Base-by-base conservation (phyloP, 2,888 invertebrate genomes). In the Trichogramma evanescens region DNA sequence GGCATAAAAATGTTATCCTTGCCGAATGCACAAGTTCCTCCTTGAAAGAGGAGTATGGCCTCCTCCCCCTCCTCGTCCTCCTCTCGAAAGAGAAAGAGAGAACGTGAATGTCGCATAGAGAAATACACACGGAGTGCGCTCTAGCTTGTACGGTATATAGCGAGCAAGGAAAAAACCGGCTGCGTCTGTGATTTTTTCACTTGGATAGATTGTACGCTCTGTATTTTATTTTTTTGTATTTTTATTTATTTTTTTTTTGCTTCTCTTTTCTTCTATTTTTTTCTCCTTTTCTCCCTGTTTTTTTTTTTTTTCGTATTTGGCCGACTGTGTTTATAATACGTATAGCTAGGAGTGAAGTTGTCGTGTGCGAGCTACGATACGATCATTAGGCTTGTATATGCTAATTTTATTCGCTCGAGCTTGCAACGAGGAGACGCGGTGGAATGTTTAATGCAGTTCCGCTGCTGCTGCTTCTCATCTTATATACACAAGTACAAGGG, bases 1-100 rank as follows among this genome's bases (percentile, higher is more conserved):
- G 63, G 65, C 66, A 68, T 66, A 70, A 71, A 69, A 71, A 68
- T 67, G 66, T 66, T 69, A 72, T 66, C 66, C 52, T 26, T 26
- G 53, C 56, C 50, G 38, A n/a, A 49, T 49, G 49, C 10, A 10
- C 26, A 26, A 26, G 26, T 49, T 49, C 10, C 8, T 49, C 49
- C 49, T 49, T 9, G 44, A 7, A 7, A 44, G 8, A 6, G 26
- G 49, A 49, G 49, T 38, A 13, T n/a, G n/a, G 7, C 38, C 49
- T 49, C 10, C 6, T 54, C 45, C 45, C n/a, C n/a, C n/a, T n/a
- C n/a, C n/a, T n/a, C n/a, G n/a, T 49, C 10, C 6, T 54, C 45
- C 45, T n/a, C 56, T 41, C 49, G 6, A 48, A 26, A 26, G 26
- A 26, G 26, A 26, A 26, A 26, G 26, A 26, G 26, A 26, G 26